These are phyloP conservation scores for Anodontia alba DNA, from an alignment of 2,888 invertebrate species.

Conservation along the genomic window DNA sequence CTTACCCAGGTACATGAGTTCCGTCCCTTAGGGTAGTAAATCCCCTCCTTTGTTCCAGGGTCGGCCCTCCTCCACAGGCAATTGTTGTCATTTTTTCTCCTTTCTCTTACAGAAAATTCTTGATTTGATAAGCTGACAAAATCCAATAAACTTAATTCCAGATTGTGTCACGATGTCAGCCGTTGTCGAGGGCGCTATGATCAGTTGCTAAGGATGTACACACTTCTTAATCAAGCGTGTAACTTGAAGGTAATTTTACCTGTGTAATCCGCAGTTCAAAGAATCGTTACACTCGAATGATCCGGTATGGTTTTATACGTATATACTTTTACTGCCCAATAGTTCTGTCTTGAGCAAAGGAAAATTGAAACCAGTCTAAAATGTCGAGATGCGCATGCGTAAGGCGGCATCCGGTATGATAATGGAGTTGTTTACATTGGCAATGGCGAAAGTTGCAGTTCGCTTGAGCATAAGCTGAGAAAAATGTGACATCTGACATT, in stretches of 20 bases:
- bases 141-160: slow-evolving; percentile 25
- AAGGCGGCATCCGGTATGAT: background rate
- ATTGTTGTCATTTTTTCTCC: slow-evolving; percentile 80
- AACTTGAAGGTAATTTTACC: slow-evolving; percentile 33
- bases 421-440: slow-evolving; percentile 62
- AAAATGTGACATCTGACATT: background rate
- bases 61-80: slow-evolving; percentile 83
- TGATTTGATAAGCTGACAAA: slow-evolving; percentile 23
- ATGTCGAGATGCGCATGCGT: too few species aligned
- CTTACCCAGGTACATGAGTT: slow-evolving; percentile 84
- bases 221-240: slow-evolving; percentile 38
- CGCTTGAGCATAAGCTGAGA: background rate
- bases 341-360: too few species aligned
- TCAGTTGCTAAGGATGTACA: slow-evolving; percentile 72
- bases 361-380: too few species aligned
- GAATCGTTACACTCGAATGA: slow-evolving; percentile 24
- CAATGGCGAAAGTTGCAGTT: slow-evolving; percentile 28
- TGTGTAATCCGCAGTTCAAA: slow-evolving; percentile 62
- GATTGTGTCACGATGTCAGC: slow-evolving; percentile 52
- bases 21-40: slow-evolving; percentile 83
- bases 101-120: slow-evolving; percentile 11
- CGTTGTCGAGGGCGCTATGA: slow-evolving; percentile 70
- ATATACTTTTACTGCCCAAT: too few species aligned
- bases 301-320: too few species aligned
- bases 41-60: slow-evolving; percentile 79